Base-by-base conservation (phyloP, 2,888 invertebrate species). In the Automeris io region DNA sequence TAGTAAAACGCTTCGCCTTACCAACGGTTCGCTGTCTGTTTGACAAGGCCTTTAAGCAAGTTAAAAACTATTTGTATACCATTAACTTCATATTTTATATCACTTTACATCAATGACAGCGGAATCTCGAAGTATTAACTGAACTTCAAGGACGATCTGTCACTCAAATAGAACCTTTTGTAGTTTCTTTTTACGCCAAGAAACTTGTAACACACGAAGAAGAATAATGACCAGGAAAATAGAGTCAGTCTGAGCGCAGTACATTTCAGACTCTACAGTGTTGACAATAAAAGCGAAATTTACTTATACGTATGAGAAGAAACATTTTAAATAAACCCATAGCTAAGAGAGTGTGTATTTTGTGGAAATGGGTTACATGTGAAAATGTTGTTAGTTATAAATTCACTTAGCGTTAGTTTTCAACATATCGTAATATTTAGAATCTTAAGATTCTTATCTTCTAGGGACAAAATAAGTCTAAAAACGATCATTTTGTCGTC, bases 151-250 rank as follows among this genome's bases (percentile, higher is more conserved):
- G 47, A 54, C 49, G 55, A 67, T 68, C 64, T 60, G 57, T 70
- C 67, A 64, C 47, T 2, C n/a, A 29, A n/a, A n/a, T 41, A 49
- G 46, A 52, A 62, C 63, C 59, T 61, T 59, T 60, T 56, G 52
- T 56, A 53, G 53, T 51, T 61, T 52, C 56, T 29, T 59, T 59
- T 60, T 54, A 51, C 54, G 55, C 46, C 43, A 45, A 46, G 53
- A 52, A 56, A 53, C 52, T 51, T 58, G 58, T 57, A 54, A 57
- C 49, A 57, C 50, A 59, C 57, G 66, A 63, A 64, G 65, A 67
- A 69, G 71, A 72, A 61, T 68, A 70, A 71, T 71, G 69, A 55
- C 54, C 50, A 35, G 47, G 58, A 57, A 68, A 71, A 70, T 67
- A 60, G 65, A 66, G 65, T 69, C 60, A 58, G 52, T 45, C 18